Conservation (phyloP, 2,113 vertebrate genomes). For the Xiphophorus couchianus region DNA sequence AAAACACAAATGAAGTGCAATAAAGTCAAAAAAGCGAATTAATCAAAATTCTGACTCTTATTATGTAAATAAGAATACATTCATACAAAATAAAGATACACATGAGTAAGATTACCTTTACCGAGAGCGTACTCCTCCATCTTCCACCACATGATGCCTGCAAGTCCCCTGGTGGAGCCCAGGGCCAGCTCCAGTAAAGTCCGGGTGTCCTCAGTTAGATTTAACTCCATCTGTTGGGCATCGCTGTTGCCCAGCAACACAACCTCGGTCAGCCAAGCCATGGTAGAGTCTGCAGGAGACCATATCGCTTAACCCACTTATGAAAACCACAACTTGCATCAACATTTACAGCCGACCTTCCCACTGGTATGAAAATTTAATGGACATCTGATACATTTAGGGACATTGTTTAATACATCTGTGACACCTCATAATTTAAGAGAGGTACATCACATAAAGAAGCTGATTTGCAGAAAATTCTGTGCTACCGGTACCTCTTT, state of each 20-base stretch:
- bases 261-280: conserved; percentile 78
- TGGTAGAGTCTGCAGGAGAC: conserved; percentile 67
- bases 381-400: not conserved
- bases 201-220: conserved; percentile 73
- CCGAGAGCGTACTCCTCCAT: conserved; percentile 81
- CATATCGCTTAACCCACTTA: not conserved
- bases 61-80: not conserved
- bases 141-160: conserved; percentile 76
- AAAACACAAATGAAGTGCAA: conserved; percentile 22
- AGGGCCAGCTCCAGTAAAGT: conserved; percentile 80
- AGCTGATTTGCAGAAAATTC: not conserved
- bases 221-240: conserved; percentile 72
- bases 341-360: not conserved
- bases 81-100: not conserved
- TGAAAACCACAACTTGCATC: not conserved
- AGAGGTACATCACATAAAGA: not conserved
- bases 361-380: not conserved
- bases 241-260: conserved; percentile 77
- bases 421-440: not conserved
- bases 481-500: not conserved
- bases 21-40: conserved; percentile 5
- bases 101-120: conserved; percentile 63
- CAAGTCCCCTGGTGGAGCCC: conserved; percentile 75
- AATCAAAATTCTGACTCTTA: not conserved
- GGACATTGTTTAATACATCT: not conserved